Evolutionary conservation across 2,797 vertebrate genomes (phyloP), one percentile per base, ranked within the genome.

Genomic region (Takifugu ocellatus): DNA sequence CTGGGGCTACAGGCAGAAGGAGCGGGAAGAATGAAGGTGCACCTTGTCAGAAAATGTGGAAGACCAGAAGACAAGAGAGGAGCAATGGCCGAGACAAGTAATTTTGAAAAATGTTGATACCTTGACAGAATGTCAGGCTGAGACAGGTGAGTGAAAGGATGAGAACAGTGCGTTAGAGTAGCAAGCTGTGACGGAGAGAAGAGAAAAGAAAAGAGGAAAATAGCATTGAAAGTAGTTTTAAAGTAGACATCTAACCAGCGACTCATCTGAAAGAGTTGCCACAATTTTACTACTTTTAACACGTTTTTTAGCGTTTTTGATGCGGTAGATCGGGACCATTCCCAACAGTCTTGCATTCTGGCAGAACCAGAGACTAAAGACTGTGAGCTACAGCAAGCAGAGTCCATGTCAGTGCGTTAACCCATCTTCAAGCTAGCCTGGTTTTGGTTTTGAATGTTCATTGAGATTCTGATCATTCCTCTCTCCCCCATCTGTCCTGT

Each of bases 391-490:
- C 31, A 9, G 8, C 0, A 33, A 33, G 7, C 31, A 33, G 31
- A 33, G 31, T 33, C 36, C 11, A 39, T 10, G 36, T 14, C 36
- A 12, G 36, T 10, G 14, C 36, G 11, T 10, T 39, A 3, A 14
- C 3, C 36, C 3, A 3, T 39, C 36, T 39, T 39, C 10, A 11
- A 12, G 12, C 9, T 39, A 12, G 12, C 9, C 12, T 39, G 36
- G 10, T 3, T 39, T 39, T 39, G 36, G 36, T 39, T 12, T 11
- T 39, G 36, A 39, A 39, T 24, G 21, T 72, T 78, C 79, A 88
- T 89, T 77, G 51, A 75, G 82, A 88, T 90, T 90, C 85, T 17
- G 48, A 78, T 77, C 86, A 82, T 68, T 72, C 44, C n/a, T 79
- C 56, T 51, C 68, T 61, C 66, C 25, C 65, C 61, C 73, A 55